Conservation (phyloP, 2,888 invertebrate species). For the Molanna angustata region DNA sequence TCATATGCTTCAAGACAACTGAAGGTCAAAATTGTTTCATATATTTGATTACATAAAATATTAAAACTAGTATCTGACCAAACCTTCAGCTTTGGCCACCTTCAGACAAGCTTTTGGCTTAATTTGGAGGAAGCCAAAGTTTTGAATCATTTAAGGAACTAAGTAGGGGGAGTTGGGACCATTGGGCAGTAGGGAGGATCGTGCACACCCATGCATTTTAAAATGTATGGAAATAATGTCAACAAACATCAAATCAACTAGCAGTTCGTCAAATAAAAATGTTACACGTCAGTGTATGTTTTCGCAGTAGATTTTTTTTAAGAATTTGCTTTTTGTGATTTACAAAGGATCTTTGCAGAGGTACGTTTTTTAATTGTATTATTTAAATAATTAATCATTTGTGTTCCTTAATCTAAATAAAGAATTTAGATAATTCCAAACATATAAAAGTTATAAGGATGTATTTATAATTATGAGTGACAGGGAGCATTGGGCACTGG, state of each 20-base stretch:
- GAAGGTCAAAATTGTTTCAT: no score
- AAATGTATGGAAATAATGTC: neutral
- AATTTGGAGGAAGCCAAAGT: no score
- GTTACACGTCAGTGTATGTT: conserved; percentile 1
- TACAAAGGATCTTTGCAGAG: neutral
- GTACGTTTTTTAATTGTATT: neutral
- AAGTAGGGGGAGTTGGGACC: conserved; percentile 4
- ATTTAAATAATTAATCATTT: neutral
- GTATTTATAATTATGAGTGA: conserved; percentile 3
- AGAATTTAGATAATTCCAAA: neutral
- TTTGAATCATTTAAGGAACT: neutral
- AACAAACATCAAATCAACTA: conserved; percentile 6
- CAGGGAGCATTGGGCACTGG: conserved; percentile 7
- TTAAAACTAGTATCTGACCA: no score
- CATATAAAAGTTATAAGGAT: neutral
- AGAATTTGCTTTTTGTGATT: neutral
- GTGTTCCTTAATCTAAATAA: neutral
- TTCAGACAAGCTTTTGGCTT: no score
- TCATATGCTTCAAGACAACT: no score
- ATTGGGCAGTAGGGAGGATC: conserved; percentile 2
- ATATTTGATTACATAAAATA: no score
- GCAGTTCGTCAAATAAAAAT: neutral
- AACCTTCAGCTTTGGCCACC: no score
- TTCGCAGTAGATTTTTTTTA: neutral
- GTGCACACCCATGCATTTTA: neutral